A percentile compares a stretch with the other conserved stretches of the same genome.
phyloP scores from a whole-genome alignment of 2,113 vertebrate genomes.

The Cricetomys ansorgei region DNA sequence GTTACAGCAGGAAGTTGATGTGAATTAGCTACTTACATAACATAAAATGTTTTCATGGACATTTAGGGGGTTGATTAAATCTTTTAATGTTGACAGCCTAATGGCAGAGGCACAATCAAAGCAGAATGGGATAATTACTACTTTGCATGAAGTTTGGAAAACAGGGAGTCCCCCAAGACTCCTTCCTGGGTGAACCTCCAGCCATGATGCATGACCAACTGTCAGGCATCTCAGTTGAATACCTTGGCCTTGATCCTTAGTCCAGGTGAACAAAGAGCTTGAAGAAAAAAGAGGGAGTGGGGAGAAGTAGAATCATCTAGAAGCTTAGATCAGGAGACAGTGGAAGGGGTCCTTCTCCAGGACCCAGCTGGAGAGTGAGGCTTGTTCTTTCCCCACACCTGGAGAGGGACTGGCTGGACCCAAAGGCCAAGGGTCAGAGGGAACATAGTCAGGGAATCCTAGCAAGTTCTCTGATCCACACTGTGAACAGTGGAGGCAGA shows the following conservation, averaged over 20 bases:
- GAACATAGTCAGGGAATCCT: neutral
- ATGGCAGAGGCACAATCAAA: neutral
- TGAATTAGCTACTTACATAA: neutral
- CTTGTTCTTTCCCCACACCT: neutral
- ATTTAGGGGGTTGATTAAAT: neutral
- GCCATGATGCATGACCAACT: neutral
- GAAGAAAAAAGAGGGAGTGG: neutral
- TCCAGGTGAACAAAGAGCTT: neutral
- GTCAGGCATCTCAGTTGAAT: neutral
- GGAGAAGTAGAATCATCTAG: neutral
- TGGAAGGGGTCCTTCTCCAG: neutral
- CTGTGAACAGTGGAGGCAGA: neutral
- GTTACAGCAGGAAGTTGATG: constrained; percentile 22
- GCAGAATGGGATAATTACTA: neutral
- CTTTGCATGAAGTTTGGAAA: neutral
- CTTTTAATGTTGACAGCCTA: neutral
- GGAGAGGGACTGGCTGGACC: neutral
- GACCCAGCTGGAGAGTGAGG: neutral
- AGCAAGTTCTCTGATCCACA: neutral
- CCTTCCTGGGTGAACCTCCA: neutral
- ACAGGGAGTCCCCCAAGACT: neutral
- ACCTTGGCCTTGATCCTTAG: neutral
- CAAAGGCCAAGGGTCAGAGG: neutral
- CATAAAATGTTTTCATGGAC: neutral
- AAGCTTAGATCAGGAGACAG: neutral